phyloP scores from a whole-genome alignment of 2,797 vertebrate species.

The Cygnus olor region DNA sequence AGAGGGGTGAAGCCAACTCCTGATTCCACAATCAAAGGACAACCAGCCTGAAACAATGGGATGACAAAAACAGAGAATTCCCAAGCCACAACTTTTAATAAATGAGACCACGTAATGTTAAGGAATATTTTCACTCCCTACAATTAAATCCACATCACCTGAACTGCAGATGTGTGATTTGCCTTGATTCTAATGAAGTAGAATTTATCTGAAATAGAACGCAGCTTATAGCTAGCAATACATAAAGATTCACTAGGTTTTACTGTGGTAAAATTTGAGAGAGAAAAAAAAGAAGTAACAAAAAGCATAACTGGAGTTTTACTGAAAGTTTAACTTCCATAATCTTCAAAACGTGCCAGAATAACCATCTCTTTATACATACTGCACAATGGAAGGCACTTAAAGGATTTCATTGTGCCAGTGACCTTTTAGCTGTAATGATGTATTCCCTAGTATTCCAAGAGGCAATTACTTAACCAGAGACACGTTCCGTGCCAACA shows the following conservation, averaged over 20 bases:
- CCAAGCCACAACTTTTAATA: background rate
- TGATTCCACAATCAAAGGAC: background rate
- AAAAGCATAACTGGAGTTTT: background rate
- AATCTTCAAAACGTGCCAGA: background rate
- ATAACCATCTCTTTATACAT: background rate
- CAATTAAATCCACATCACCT: background rate
- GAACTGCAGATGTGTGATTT: background rate
- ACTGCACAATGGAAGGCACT: background rate
- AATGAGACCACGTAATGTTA: background rate
- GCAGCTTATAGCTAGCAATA: background rate
- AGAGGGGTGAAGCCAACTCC: background rate
- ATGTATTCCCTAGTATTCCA: background rate
- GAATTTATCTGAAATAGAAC: too few species aligned
- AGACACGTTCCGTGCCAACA: background rate
- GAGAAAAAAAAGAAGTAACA: background rate
- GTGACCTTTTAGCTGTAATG: background rate
- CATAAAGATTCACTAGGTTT: background rate
- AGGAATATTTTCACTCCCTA: background rate
- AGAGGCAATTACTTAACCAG: background rate
- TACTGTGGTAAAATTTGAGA: background rate
- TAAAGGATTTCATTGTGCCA: background rate
- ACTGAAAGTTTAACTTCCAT: background rate
- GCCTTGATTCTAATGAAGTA: background rate
- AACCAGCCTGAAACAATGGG: background rate
- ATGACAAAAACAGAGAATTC: background rate